phyloP scores from a whole-genome alignment of 2,888 invertebrate genomes.

The Rhagonycha lutea region DNA sequence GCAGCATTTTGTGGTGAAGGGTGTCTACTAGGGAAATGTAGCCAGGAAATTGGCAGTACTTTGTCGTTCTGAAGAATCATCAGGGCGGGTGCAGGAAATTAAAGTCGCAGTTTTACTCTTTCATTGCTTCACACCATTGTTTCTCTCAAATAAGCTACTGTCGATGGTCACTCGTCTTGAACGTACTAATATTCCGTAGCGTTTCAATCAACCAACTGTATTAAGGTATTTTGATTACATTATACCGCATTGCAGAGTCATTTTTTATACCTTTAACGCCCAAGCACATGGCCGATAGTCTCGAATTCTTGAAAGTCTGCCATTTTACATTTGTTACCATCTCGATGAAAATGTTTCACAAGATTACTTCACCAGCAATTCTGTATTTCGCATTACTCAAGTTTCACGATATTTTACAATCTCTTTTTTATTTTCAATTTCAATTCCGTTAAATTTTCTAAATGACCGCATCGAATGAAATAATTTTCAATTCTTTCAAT shows the following conservation, averaged over 20 bases:
- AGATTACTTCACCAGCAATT: constrained; percentile 30
- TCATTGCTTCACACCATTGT: constrained; percentile 37
- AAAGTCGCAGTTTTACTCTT: constrained; percentile 42
- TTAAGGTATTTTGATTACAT: constrained; percentile 21
- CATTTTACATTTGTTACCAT: constrained; percentile 37
- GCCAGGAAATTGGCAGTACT: constrained; percentile 45
- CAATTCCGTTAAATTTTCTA: background rate
- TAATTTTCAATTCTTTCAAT: background rate
- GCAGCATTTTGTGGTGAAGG: constrained; percentile 29
- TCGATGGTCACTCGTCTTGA: constrained; percentile 19
- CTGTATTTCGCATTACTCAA: constrained; percentile 18
- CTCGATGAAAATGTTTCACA: constrained; percentile 33
- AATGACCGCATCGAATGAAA: background rate
- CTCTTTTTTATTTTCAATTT: constrained; percentile 13
- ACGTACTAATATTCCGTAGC: constrained; percentile 14
- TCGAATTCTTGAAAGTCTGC: constrained; percentile 36
- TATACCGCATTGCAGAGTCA: constrained; percentile 34
- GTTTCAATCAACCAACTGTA: constrained; percentile 13
- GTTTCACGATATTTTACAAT: constrained; percentile 9
- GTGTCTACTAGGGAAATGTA: constrained; percentile 42
- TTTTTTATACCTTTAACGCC: constrained; percentile 31
- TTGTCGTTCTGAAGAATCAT: constrained; percentile 42
- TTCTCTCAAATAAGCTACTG: constrained; percentile 9
- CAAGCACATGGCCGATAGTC: constrained; percentile 27
- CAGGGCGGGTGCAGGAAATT: constrained; percentile 43